A percentile compares a stretch with the other conserved stretches of the same genome.
Conservation (phyloP, 2,888 invertebrate species). For the Beris chalybata region DNA sequence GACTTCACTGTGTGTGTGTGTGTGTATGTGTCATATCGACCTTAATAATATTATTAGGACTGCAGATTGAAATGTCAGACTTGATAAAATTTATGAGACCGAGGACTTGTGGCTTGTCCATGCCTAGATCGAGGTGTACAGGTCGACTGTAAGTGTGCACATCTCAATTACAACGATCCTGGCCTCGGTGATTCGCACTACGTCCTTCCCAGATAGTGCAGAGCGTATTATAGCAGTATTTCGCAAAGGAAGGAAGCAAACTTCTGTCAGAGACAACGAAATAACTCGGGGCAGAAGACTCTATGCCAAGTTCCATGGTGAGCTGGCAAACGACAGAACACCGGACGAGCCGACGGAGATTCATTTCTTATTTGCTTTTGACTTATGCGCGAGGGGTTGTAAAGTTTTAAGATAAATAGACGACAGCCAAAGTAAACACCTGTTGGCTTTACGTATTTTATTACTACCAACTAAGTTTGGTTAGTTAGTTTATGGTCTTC, state of each 20-base stretch:
- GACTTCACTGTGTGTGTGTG: no score
- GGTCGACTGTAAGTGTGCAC: background rate
- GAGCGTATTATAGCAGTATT: background rate
- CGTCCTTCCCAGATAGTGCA: background rate
- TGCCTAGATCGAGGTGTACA: background rate
- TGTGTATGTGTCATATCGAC: background rate
- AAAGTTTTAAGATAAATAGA: conserved; percentile 15
- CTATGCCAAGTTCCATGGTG: conserved; percentile 1
- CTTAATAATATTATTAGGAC: conserved; percentile 17
- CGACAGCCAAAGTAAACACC: background rate
- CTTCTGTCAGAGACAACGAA: background rate
- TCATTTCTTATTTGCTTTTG: conserved; percentile 13
- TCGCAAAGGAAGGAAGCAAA: background rate
- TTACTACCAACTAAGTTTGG: background rate
- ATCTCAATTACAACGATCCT: conserved; percentile 13
- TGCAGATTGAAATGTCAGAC: conserved; percentile 15
- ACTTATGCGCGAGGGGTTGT: background rate
- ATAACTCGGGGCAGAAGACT: background rate
- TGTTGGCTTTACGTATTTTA: conserved; percentile 1
- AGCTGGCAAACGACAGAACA: background rate
- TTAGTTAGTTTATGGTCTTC: background rate
- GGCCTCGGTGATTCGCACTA: background rate
- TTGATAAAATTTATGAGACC: conserved; percentile 18
- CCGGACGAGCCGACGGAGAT: background rate
- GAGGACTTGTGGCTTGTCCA: background rate